Conservation (phyloP, 2,797 vertebrate genomes). For the Gymnocypris eckloni region DNA sequence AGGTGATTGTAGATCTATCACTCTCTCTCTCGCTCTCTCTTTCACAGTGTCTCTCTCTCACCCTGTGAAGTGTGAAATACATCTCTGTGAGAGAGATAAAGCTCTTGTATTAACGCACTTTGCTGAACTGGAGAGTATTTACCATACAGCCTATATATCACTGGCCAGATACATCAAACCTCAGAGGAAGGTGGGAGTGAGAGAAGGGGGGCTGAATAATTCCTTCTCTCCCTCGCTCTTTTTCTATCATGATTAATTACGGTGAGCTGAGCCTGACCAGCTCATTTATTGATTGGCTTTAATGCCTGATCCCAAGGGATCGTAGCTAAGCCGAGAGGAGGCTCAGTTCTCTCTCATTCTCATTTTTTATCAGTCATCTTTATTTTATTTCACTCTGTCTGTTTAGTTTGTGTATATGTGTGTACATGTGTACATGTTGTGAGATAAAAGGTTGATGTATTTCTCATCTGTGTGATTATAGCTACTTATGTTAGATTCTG, state of each 20-base stretch:
- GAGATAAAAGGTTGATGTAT: constrained; percentile 15
- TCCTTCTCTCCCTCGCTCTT: constrained; percentile 27
- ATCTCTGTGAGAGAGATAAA: constrained; percentile 56
- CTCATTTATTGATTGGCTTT: constrained; percentile 76
- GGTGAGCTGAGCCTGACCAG: constrained; percentile 68
- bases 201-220: constrained; percentile 39
- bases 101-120: constrained; percentile 59
- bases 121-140: constrained; percentile 63
- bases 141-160: constrained; percentile 59
- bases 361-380: constrained; percentile 13
- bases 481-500: constrained; percentile 11
- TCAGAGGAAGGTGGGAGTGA: constrained; percentile 12
- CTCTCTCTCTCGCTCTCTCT: background rate
- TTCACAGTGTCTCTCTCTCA: background rate
- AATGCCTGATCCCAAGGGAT: constrained; percentile 62
- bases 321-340: constrained; percentile 8
- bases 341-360: constrained; percentile 28
- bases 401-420: background rate
- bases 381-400: background rate
- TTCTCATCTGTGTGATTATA: constrained; percentile 28
- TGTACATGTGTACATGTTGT: constrained; percentile 1
- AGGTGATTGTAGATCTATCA: constrained; percentile 34
- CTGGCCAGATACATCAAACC: constrained; percentile 56
- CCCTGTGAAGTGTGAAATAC: constrained; percentile 51
- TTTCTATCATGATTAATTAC: constrained; percentile 75